phyloP scores from a whole-genome alignment of 2,888 invertebrate species.

The Scaptomyza reducta region DNA sequence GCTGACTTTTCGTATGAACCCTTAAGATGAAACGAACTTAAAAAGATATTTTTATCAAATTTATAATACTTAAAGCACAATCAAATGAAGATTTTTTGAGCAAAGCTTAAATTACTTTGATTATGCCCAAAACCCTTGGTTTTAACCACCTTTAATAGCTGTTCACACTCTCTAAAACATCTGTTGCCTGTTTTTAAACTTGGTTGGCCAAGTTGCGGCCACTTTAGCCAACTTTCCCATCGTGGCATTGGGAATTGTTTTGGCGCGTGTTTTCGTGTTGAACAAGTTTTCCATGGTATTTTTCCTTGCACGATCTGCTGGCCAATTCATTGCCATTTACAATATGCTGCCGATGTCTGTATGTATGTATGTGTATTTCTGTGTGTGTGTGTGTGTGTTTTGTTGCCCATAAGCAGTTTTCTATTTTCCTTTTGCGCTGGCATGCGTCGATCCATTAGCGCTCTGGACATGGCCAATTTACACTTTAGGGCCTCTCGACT shows the following conservation, averaged over 20 bases:
- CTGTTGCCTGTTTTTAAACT: not conserved
- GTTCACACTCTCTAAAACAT: slow-evolving; percentile 16
- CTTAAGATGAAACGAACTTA: not conserved
- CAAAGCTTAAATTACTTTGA: not conserved
- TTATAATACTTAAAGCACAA: not conserved
- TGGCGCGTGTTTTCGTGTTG: slow-evolving; percentile 67
- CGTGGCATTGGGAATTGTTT: slow-evolving; percentile 54
- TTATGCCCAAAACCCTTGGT: slow-evolving; percentile 1
- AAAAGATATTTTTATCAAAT: not conserved
- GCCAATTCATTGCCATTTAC: slow-evolving; percentile 55
- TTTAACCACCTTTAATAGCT: not conserved
- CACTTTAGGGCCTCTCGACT: slow-evolving; percentile 52
- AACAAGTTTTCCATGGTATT: slow-evolving; percentile 60
- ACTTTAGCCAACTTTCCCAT: slow-evolving; percentile 53
- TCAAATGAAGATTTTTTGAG: not conserved
- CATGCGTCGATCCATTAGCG: slow-evolving; percentile 60
- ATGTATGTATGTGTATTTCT: not conserved
- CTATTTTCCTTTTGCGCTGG: slow-evolving; percentile 52
- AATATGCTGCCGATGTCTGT: slow-evolving; percentile 11
- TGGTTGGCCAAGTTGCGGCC: too few species aligned
- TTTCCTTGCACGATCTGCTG: slow-evolving; percentile 52
- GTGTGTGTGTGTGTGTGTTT: too few species aligned
- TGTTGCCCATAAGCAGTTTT: slow-evolving; percentile 41
- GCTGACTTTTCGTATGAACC: too few species aligned
- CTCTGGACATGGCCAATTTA: slow-evolving; percentile 69